Base-by-base conservation (phyloP, 2,113 vertebrate genomes). In the Rhizomys pruinosus region DNA sequence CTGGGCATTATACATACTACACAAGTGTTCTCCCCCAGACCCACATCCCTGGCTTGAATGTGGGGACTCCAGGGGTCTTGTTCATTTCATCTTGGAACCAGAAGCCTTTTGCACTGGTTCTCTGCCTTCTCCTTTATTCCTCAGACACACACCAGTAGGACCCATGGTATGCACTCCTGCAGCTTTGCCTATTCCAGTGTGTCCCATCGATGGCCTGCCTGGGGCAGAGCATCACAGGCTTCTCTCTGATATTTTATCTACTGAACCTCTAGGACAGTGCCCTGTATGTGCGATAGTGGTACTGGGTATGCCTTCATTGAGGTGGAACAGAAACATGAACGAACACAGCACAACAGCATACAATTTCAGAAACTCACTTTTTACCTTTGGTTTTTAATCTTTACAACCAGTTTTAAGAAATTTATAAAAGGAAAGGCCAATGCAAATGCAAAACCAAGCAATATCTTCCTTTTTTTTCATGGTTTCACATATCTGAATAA, bases 381-480 rank as follows among this genome's bases (percentile, higher is more conserved):
- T 72, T 42, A 34, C 72, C 68, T 74, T n/a, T 63, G 34, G 44
- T 44, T 66, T 87, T 91, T 37, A 32, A 13, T 39, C 25, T 82
- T 76, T 71, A 66, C 44, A 92, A 74, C 72, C 93, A 39, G 59
- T 27, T 72, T n/a, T n/a, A n/a, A n/a, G 55, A 32, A 84, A 63
- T 91, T 85, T 84, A 47, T 92, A 5, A 68, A 85, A 0, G 34
- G 85, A 23, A 80, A n/a, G n/a, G n/a, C n/a, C n/a, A 80, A 59
- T 93, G 64, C 20, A 95, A 61, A 95, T 90, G 34, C 74, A 59
- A 95, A 95, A 42, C 68, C 73, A 55, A 94, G 88, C 37, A 89
- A 90, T 55, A 74, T 92, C 92, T 94, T 10, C 61, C 59, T 71
- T 89, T 81, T 84, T n/a, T 25, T 91, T 96, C n/a, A 52, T 69